Percentiles rank a stretch among this genome's conserved stretches.
Conservation (phyloP, 2,888 invertebrate genomes). For the Luperina nickerlii region DNA sequence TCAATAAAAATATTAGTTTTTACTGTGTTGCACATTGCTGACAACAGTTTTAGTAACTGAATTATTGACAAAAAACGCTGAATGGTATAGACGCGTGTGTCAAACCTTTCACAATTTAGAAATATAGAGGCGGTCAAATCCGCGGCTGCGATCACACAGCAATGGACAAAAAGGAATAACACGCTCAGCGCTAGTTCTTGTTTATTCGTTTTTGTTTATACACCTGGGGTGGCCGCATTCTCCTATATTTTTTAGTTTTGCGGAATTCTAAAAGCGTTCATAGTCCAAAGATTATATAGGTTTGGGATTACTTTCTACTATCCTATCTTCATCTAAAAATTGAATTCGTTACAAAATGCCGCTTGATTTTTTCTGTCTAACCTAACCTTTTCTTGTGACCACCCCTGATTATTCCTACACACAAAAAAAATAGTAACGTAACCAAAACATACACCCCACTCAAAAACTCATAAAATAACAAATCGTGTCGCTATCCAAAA, state of each 20-base stretch:
- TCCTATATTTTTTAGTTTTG: constrained; percentile 13
- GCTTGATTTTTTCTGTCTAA: background rate
- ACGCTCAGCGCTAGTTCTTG: constrained; percentile 35
- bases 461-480: constrained; percentile 13
- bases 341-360: background rate
- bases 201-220: constrained; percentile 59
- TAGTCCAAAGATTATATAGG: background rate
- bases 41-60: constrained; percentile 22
- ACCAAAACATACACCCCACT: background rate
- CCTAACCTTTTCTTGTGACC: background rate
- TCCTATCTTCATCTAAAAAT: background rate
- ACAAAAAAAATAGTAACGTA: background rate
- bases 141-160: constrained; percentile 34
- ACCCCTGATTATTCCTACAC: background rate
- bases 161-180: constrained; percentile 47
- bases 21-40: constrained; percentile 1
- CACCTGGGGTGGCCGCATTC: constrained; percentile 22
- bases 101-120: constrained; percentile 52
- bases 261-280: background rate
- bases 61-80: constrained; percentile 33
- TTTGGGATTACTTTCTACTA: background rate
- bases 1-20: constrained; percentile 8
- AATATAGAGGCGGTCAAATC: constrained; percentile 35
- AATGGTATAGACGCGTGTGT: constrained; percentile 21
- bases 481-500: constrained; percentile 17